Percentiles rank a stretch among this genome's conserved stretches.
phyloP scores from a whole-genome alignment of 2,797 vertebrate genomes.

The Picus viridis region DNA sequence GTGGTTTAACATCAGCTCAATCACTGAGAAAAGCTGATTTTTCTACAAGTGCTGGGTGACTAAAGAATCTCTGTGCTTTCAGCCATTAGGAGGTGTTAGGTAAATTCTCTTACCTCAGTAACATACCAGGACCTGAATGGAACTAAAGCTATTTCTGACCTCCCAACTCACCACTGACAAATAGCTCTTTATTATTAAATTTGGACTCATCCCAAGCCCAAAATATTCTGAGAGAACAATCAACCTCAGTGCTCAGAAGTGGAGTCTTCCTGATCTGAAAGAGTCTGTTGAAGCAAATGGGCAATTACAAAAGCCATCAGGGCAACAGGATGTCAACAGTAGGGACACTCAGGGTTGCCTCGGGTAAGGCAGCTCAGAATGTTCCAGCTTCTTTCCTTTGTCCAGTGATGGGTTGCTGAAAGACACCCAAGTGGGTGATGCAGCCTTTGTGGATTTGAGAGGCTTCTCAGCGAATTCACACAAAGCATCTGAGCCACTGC shows the following conservation, averaged over 20 bases:
- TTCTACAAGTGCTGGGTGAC: neutral
- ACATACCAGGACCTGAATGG: neutral
- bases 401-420: neutral
- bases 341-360: neutral
- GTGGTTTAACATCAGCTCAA: neutral
- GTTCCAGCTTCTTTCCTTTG: neutral
- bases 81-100: neutral
- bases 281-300: neutral
- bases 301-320: neutral
- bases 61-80: neutral
- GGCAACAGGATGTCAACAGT: neutral
- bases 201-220: neutral
- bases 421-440: neutral
- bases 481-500: neutral
- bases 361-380: neutral
- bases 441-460: slow-evolving; percentile 1
- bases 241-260: neutral
- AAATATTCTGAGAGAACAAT: neutral
- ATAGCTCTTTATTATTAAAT: neutral
- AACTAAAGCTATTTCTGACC: neutral
- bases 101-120: neutral
- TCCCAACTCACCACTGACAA: neutral
- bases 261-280: neutral
- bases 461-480: neutral
- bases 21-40: neutral